Evolutionary conservation across 2,888 invertebrate genomes (phyloP).

Genomic region (Fabriciana adippe): DNA sequence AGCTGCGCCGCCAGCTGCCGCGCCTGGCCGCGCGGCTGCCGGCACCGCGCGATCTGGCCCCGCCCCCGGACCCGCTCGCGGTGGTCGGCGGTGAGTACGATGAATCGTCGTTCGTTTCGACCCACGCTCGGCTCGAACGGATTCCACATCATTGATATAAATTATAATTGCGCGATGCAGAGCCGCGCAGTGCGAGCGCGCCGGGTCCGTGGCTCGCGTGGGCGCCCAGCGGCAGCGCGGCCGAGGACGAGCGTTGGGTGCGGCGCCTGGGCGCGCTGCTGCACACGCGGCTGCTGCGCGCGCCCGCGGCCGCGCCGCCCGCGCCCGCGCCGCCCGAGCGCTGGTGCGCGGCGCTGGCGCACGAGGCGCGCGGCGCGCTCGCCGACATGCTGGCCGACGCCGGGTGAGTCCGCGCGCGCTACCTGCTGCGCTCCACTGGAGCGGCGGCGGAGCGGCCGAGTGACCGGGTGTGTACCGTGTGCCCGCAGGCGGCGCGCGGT

Average conservation of each 20-base stretch:
- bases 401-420: slow-evolving; percentile 46
- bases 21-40: slow-evolving; percentile 49
- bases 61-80: slow-evolving; percentile 36
- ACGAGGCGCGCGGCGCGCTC: slow-evolving; percentile 53
- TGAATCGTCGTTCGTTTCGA: no score
- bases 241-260: slow-evolving; percentile 44
- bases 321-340: slow-evolving; percentile 46
- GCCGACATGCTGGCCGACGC: slow-evolving; percentile 55
- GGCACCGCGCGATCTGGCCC: slow-evolving; percentile 32
- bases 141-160: no score
- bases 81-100: slow-evolving; percentile 16
- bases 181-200: slow-evolving; percentile 30
- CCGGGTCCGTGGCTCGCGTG: slow-evolving; percentile 46
- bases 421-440: no score
- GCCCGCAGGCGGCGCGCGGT: slow-evolving; percentile 41
- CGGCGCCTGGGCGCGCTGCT: slow-evolving; percentile 53
- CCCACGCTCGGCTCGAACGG: no score
- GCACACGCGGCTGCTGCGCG: slow-evolving; percentile 43
- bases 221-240: slow-evolving; percentile 43
- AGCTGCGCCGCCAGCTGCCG: slow-evolving; percentile 54
- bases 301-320: slow-evolving; percentile 46
- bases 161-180: slow-evolving; percentile 20
- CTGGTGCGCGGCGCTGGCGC: slow-evolving; percentile 56
- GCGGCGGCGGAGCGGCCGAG: no score
- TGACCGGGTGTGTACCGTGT: no score